Evolutionary conservation across 2,797 vertebrate genomes (phyloP), one percentile per base, ranked within the genome.

Genomic region (Diglossa cyanea): DNA sequence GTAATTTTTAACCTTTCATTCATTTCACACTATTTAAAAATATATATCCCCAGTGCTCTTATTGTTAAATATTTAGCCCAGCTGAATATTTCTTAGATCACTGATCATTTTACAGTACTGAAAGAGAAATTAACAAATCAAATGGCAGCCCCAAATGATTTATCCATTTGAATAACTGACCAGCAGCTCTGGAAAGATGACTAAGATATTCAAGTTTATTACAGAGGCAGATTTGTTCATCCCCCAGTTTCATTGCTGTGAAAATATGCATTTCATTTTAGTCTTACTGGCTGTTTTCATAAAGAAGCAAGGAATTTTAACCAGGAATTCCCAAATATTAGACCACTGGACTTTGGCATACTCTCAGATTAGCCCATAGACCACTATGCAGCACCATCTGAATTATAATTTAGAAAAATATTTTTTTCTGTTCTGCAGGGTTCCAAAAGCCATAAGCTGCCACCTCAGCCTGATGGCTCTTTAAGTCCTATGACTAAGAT

Each of bases 1-100:
- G 37, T 54, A 78, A 78, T 81, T 73, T 70, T 93, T 60, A 73
- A 73, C 8, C 37, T 79, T 73, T 6, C 20, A 63, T 86, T 94
- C 7, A 70, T 66, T 91, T 90, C 51, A 63, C 1, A 8, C 11
- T 70, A 45, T 31, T 90, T 73, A 82, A 88, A 93, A 86, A 70
- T 48, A 88, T 17, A 48, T 81, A 78, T 33, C 15, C 54, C 12
- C 33, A 20, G 23, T 82, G 40, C 8, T 44, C 13, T 74, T 81
- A 79, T 63, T 82, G 78, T 91, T 92, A 94, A 94, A 76, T 90
- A 82, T 82, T 86, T 63, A 84, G 20, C 10, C 60, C 40, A 82
- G n/a, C 1, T 74, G 71, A 82, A 33, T 78, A 84, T 81, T 89
- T 45, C 28, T 88, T 68, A 48, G 47, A 50, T 51, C 42, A 71